A percentile compares a stretch with the other conserved stretches of the same genome.
These are phyloP conservation scores for rat (Rattus norvegicus) DNA, from an alignment of 2,113 vertebrate genomes.

Conservation along the genomic window GRCr8 NC_086022.1:18466001-18466500, in stretches of 20 bases:
- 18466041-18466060: constrained; percentile 35
- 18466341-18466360: not conserved
- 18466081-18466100: constrained; percentile 93
- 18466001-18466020: not conserved
- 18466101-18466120: constrained; percentile 92
- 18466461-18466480: not conserved
- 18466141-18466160: constrained; percentile 87
- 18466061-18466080: constrained; percentile 86
- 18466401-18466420: not conserved
- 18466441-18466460: not conserved
- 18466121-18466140: constrained; percentile 78
- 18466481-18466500: not conserved
- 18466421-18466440: not conserved
- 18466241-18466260: not conserved
- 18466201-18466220: not conserved
- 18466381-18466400: not conserved
- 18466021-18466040: not conserved
- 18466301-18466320: not conserved
- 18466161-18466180: constrained; percentile 92
- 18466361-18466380: not conserved
- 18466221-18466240: not conserved
- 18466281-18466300: not conserved
- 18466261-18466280: not conserved
- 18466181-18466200: constrained; percentile 95
- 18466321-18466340: not conserved